phyloP scores from a whole-genome alignment of 2,113 vertebrate genomes.

The Irena cyanogastra region DNA sequence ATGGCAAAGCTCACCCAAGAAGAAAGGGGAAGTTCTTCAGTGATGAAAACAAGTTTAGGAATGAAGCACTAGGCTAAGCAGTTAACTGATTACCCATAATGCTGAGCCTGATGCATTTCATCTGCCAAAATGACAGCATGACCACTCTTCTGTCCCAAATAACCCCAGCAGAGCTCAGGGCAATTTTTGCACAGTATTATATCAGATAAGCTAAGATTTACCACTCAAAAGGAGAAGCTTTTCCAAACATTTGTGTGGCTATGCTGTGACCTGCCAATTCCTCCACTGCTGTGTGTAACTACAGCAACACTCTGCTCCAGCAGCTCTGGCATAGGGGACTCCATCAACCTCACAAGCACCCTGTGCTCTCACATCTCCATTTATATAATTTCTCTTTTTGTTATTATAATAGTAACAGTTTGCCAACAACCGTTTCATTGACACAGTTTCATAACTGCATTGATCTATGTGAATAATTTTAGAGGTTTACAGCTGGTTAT shows the following conservation, averaged over 20 bases:
- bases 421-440: not conserved
- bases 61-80: not conserved
- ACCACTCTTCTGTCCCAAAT: not conserved
- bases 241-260: not conserved
- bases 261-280: not conserved
- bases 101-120: accelerated
- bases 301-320: not conserved
- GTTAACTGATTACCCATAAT: not conserved
- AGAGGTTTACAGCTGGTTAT: not conserved
- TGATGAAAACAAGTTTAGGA: not conserved
- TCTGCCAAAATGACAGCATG: not conserved
- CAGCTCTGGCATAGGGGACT: not conserved
- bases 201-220: not conserved
- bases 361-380: not conserved
- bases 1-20: not conserved
- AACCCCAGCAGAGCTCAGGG: not conserved
- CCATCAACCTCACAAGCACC: not conserved
- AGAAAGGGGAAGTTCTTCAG: not conserved
- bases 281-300: not conserved
- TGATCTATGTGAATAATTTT: not conserved
- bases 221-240: not conserved
- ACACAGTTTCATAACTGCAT: not conserved
- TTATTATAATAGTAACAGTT: not conserved
- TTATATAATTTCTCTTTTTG: not conserved
- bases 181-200: not conserved